Base-by-base conservation (phyloP, 2,888 invertebrate species). In the Maniola hyperantus region DNA sequence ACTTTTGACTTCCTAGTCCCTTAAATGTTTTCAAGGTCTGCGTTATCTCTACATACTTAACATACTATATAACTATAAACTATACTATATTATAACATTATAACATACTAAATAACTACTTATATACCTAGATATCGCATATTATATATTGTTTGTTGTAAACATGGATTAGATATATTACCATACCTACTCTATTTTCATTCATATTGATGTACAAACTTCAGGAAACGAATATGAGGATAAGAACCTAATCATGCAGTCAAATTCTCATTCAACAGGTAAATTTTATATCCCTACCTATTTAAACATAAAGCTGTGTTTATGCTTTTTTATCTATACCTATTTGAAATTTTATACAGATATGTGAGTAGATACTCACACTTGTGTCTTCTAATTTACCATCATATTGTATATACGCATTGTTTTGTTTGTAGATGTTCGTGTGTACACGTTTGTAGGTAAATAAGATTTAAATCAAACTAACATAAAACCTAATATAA, bases 371-470 rank as follows among this genome's bases (percentile, higher is more conserved):
- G n/a, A n/a, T n/a, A n/a, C n/a, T n/a, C n/a, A n/a, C n/a, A n/a
- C n/a, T n/a, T n/a, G 10, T 61, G 53, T 33, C 34, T 53, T 33
- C 5, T 51, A n/a, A 62, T 39, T 26, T 20, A 48, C 13, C 20
- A 13, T 54, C 68, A 61, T 50, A 66, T 53, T n/a, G n/a, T 68
- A 64, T 39, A 68, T 62, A 66, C 6, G 42, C 66, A 66, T 62
- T 70, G 61, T 57, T 69, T 59, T 74, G 67, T 81, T 83, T 81
- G 73, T 88, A 89, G 89, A 83, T 86, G 84, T 76, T 78, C 88
- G 88, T 81, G 86, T 89, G 15, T 89, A 89, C 82, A 83, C 82
- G 64, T 89, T 89, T 75, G 77, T 85, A 78, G 89, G 89, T 89
- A 89, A 86, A 78, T 72, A 74, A 74, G 73, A 58, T 46, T 46